Conservation (phyloP, 2,888 invertebrate species). For the Strigamia maritima region DNA sequence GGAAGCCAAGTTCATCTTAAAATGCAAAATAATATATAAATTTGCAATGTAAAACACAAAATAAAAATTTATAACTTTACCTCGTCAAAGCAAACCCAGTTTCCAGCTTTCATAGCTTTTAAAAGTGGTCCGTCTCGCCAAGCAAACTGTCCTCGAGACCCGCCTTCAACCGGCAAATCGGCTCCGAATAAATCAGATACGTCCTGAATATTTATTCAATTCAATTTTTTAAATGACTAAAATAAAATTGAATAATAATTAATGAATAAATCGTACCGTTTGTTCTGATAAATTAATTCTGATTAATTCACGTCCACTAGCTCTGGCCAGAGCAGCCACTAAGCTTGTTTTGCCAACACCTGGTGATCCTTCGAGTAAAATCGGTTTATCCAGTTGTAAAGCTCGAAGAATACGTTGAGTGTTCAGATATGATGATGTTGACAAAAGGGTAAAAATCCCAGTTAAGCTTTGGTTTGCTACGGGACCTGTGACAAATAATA, state of each 20-base stretch:
- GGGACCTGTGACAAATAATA: not conserved
- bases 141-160: slow-evolving; percentile 77
- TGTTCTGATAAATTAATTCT: slow-evolving; percentile 98
- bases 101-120: slow-evolving; percentile 82
- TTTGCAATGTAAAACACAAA: not conserved
- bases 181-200: slow-evolving; percentile 96
- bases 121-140: slow-evolving; percentile 97
- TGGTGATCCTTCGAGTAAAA: slow-evolving; percentile 93
- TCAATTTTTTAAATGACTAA: slow-evolving; percentile 44
- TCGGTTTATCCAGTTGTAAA: slow-evolving; percentile 76
- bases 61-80: slow-evolving; percentile 47
- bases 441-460: slow-evolving; percentile 60
- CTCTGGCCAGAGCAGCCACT: slow-evolving; percentile 81
- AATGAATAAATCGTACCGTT: slow-evolving; percentile 64
- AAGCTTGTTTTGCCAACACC: slow-evolving; percentile 98
- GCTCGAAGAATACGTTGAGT: slow-evolving; percentile 80
- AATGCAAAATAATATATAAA: not conserved
- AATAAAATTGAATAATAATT: slow-evolving; percentile 52
- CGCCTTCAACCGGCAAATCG: slow-evolving; percentile 90
- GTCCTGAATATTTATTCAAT: slow-evolving; percentile 67
- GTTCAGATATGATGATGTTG: slow-evolving; percentile 76
- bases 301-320: slow-evolving; percentile 76
- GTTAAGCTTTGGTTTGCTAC: not conserved
- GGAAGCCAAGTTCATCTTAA: slow-evolving; percentile 85
- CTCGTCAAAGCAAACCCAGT: slow-evolving; percentile 97